phyloP scores from a whole-genome alignment of 2,888 invertebrate genomes.

The Tethea ocularis region DNA sequence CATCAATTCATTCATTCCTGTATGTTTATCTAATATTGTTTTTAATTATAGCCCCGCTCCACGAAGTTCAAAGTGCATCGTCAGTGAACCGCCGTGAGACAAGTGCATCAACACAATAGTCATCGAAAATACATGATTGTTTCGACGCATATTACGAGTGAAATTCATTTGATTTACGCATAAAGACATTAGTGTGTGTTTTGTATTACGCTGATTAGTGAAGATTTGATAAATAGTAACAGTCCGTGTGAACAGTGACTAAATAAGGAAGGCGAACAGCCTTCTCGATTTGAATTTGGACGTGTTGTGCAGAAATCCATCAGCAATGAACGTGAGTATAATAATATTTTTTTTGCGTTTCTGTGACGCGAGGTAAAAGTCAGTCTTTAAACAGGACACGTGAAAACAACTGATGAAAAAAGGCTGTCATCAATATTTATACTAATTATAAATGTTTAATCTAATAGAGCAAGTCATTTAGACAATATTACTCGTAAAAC shows the following conservation, averaged over 20 bases:
- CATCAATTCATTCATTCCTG: no score
- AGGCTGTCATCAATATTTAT: no score
- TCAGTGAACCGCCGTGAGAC: constrained; percentile 45
- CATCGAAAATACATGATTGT: constrained; percentile 19
- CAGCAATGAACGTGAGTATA: constrained; percentile 72
- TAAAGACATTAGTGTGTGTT: background rate
- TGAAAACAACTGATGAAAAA: no score
- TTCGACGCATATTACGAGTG: background rate
- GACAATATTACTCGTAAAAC: background rate
- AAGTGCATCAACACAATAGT: constrained; percentile 35
- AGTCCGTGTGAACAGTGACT: constrained; percentile 10
- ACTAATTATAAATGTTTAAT: no score
- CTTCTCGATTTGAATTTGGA: constrained; percentile 19
- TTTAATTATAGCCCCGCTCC: constrained; percentile 34
- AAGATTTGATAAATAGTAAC: constrained; percentile 2
- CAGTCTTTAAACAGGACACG: no score
- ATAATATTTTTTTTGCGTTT: background rate
- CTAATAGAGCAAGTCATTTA: no score
- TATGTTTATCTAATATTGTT: background rate
- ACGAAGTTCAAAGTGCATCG: constrained; percentile 52
- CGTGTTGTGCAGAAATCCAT: constrained; percentile 45
- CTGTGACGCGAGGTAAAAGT: no score
- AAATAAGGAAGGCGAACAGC: background rate
- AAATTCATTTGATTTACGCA: background rate
- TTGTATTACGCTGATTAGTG: background rate